Evolutionary conservation across 2,888 invertebrate genomes (phyloP), one percentile per base, ranked within the genome.

Genomic region (Xylota sylvarum): DNA sequence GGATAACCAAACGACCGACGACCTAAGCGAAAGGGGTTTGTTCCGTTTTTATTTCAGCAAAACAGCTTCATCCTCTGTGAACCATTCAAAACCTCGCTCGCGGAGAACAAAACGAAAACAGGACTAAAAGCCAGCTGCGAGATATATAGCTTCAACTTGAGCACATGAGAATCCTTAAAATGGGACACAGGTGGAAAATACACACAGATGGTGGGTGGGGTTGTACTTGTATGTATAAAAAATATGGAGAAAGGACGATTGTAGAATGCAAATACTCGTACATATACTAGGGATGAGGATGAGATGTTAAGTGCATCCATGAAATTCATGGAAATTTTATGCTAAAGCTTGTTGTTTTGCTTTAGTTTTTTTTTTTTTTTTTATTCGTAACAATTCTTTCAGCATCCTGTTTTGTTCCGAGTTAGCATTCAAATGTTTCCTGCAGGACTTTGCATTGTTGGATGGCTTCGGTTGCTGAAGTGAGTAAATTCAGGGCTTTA

Each of bases 261-360:
- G 70, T n/a, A 58, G 79, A 74, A 82, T 82, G 85, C 64, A 85
- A 76, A 85, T 85, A n/a, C n/a, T n/a, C n/a, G n/a, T n/a, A n/a
- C n/a, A n/a, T n/a, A 80, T 85, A 50, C 76, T 52, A 70, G 50
- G 72, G 62, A 77, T 77, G 72, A 77, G 73, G 69, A 86, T 88
- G 87, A 88, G 80, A 85, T 89, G 89, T 89, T 89, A 89, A 89
- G 88, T 89, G 89, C 88, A 88, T 87, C 89, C 88, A 89, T 89
- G 88, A 89, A 89, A 89, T 89, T 89, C 89, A 89, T 89, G 89
- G 88, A 88, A 88, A 88, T 89, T 89, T 88, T 89, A 89, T 89
- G 88, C 89, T 88, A 88, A 89, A 88, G 43, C 48, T 82, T 86
- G 65, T 67, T 77, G 76, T 79, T 76, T 72, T 82, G 55, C 32